Evolutionary conservation across 2,888 invertebrate genomes (phyloP).

Genomic region (Spodoptera picta): DNA sequence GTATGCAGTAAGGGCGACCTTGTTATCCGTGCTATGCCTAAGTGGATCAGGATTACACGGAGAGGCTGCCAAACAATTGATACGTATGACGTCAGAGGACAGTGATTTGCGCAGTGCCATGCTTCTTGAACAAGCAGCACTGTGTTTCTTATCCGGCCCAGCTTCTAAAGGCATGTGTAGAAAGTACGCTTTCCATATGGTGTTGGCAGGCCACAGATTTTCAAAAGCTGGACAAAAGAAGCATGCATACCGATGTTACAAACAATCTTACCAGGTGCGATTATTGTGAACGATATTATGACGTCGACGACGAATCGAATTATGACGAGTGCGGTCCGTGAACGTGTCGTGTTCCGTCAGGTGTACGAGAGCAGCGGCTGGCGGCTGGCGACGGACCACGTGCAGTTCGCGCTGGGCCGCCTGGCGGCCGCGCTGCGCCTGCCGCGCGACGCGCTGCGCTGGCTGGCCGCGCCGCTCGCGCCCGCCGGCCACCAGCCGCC

Average conservation of each 20-base stretch:
- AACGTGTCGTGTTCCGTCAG: slow-evolving; percentile 51
- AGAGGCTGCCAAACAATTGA: slow-evolving; percentile 98
- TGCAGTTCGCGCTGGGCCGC: slow-evolving; percentile 97
- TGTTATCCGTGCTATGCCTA: slow-evolving; percentile 96
- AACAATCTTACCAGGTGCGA: slow-evolving; percentile 95
- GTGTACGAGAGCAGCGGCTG: slow-evolving; percentile 94
- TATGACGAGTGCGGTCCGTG: background rate
- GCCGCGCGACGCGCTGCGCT: slow-evolving; percentile 86
- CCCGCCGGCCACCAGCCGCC: slow-evolving; percentile 91
- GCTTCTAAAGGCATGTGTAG: slow-evolving; percentile 93
- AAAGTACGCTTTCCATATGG: slow-evolving; percentile 98
- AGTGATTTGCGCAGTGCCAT: slow-evolving; percentile 98
- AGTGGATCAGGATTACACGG: slow-evolving; percentile 93
- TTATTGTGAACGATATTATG: background rate
- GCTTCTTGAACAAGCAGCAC: slow-evolving; percentile 97
- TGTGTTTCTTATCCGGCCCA: slow-evolving; percentile 93
- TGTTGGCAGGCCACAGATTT: slow-evolving; percentile 98
- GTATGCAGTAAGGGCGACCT: slow-evolving; percentile 96
- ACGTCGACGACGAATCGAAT: too few relatives aligned
- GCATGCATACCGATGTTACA: slow-evolving; percentile 97
- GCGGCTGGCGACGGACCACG: slow-evolving; percentile 98
- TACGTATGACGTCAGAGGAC: slow-evolving; percentile 98
- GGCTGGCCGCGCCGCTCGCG: slow-evolving; percentile 93
- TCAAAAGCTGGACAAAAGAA: slow-evolving; percentile 97
- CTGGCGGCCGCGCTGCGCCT: slow-evolving; percentile 95